Evolutionary conservation across 2,113 vertebrate genomes (phyloP).

Genomic region (Heliornis fulica): DNA sequence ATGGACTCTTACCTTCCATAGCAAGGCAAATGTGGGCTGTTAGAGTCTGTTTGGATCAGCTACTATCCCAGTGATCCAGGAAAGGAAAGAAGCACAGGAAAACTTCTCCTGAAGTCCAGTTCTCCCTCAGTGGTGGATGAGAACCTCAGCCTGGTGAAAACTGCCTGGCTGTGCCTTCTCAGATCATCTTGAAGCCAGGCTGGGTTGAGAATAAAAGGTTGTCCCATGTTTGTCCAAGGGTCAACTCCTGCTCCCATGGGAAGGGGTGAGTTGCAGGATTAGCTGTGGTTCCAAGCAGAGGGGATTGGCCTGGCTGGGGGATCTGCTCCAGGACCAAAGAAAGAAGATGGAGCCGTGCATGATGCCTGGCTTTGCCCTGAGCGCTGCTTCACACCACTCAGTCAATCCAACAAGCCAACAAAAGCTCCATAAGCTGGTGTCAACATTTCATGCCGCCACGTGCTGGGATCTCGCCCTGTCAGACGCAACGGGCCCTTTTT

Average conservation of each 20-base stretch:
- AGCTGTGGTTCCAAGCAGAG: not conserved
- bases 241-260: not conserved
- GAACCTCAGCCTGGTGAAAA: not conserved
- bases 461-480: fast-evolving
- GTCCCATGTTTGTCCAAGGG: not conserved
- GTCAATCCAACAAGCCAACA: not conserved
- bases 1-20: not conserved
- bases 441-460: not conserved
- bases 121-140: not conserved
- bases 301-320: not conserved
- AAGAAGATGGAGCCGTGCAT: not conserved
- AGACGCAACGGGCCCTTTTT: not conserved
- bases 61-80: not conserved
- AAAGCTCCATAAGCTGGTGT: not conserved
- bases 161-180: not conserved
- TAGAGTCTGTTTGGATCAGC: not conserved
- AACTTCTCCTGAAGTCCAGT: not conserved
- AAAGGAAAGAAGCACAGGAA: not conserved
- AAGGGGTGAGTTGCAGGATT: not conserved
- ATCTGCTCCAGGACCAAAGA: not conserved
- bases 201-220: not conserved
- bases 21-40: not conserved
- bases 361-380: not conserved
- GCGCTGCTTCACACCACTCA: not conserved
- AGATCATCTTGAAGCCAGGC: not conserved